Percentiles rank a stretch among this genome's conserved stretches.
These are phyloP conservation scores for Anser brachyrhynchus DNA, from an alignment of 2,113 vertebrate genomes.

Conservation along the genomic window DNA sequence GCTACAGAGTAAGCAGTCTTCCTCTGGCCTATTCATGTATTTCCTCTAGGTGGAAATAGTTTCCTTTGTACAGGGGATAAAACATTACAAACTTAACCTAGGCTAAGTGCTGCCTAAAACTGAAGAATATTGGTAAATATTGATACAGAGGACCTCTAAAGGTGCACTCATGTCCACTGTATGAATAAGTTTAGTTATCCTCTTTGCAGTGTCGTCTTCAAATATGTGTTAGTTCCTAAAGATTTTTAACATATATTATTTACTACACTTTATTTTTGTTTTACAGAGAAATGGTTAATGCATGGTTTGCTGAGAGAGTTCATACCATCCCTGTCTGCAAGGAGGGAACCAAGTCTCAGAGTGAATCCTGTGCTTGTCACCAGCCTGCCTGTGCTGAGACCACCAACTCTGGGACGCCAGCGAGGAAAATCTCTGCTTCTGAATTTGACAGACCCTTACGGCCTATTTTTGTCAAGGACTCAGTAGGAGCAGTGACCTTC, in stretches of 20 bases:
- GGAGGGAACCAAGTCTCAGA: slow-evolving; percentile 74
- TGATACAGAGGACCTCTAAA: neutral
- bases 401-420: slow-evolving; percentile 80
- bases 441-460: slow-evolving; percentile 95
- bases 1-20: neutral
- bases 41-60: neutral
- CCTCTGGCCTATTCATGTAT: neutral
- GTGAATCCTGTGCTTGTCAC: slow-evolving; percentile 72
- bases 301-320: slow-evolving; percentile 96
- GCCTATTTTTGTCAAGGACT: slow-evolving; percentile 95
- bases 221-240: neutral
- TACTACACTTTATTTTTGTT: neutral
- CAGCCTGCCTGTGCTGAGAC: slow-evolving; percentile 67
- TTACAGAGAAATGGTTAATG: slow-evolving; percentile 97
- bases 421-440: slow-evolving; percentile 94
- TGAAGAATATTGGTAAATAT: neutral
- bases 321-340: slow-evolving; percentile 89
- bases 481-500: slow-evolving; percentile 91
- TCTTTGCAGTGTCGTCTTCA: neutral
- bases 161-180: neutral
- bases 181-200: neutral
- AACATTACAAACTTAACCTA: neutral
- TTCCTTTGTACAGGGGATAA: neutral
- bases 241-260: neutral
- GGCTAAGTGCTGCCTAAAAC: neutral